phyloP scores from a whole-genome alignment of 2,113 vertebrate species.

The Aspidoscelis tigris region DNA sequence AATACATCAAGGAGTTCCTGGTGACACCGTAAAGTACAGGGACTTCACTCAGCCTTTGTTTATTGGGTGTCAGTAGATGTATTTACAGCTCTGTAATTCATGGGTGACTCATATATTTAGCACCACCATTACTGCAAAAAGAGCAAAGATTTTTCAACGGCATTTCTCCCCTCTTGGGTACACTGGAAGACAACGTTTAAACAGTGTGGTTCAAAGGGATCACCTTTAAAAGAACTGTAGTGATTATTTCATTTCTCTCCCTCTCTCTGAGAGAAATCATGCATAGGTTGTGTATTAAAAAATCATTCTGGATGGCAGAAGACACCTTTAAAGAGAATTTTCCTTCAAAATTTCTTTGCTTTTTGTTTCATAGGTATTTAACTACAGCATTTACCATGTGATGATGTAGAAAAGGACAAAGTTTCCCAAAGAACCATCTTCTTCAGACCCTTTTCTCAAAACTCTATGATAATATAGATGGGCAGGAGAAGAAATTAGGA shows the following conservation, averaged over 20 bases:
- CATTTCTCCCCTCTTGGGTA: slow-evolving; percentile 51
- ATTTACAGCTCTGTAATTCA: slow-evolving; percentile 75
- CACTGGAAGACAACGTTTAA: slow-evolving; percentile 47
- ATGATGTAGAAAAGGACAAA: neutral
- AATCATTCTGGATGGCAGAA: neutral
- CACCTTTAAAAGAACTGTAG: slow-evolving; percentile 34
- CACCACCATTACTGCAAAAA: slow-evolving; percentile 53
- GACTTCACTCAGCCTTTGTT: slow-evolving; percentile 69
- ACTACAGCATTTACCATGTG: neutral
- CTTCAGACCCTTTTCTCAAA: too few relatives aligned
- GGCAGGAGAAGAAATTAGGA: too few relatives aligned
- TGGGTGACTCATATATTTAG: slow-evolving; percentile 72
- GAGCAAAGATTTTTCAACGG: slow-evolving; percentile 68
- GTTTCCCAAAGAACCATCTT: too few relatives aligned
- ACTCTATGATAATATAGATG: too few relatives aligned
- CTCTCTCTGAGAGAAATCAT: neutral
- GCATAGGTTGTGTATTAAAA: neutral
- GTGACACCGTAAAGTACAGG: slow-evolving; percentile 68
- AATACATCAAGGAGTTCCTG: slow-evolving; percentile 69
- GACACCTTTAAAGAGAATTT: neutral
- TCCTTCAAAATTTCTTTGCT: neutral
- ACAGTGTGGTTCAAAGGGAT: slow-evolving; percentile 33
- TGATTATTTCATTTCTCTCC: slow-evolving; percentile 5
- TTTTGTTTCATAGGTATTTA: neutral
- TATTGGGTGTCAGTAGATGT: slow-evolving; percentile 72